A percentile compares a stretch with the other conserved stretches of the same genome.
These are phyloP conservation scores for Drosophila fungiperda DNA, from an alignment of 2,888 invertebrate genomes.

Conservation along the genomic window DNA sequence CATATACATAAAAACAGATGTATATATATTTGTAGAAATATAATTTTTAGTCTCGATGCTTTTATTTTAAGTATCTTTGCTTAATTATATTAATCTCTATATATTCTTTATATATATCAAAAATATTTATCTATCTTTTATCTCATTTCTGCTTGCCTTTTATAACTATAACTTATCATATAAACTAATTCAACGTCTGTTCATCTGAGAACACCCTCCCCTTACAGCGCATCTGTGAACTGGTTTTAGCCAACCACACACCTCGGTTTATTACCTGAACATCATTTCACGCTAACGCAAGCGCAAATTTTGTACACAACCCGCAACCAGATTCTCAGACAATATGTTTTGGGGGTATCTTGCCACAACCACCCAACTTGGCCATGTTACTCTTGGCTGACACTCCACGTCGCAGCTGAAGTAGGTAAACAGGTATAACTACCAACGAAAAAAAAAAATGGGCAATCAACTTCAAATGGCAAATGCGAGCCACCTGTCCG, in stretches of 20 bases:
- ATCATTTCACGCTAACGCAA: constrained; percentile 80
- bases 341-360: constrained; percentile 14
- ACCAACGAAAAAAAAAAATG: constrained; percentile 59
- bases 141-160: background rate
- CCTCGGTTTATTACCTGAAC: constrained; percentile 69
- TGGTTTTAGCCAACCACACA: constrained; percentile 25
- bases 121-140: background rate
- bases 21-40: background rate
- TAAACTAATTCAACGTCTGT: background rate
- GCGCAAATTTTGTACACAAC: constrained; percentile 73
- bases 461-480: constrained; percentile 78
- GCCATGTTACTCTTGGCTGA: constrained; percentile 11
- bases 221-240: constrained; percentile 38
- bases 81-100: background rate
- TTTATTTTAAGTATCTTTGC: background rate
- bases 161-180: background rate
- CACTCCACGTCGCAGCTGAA: constrained; percentile 28
- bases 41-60: background rate
- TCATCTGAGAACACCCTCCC: background rate
- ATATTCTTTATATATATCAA: background rate
- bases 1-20: accelerated
- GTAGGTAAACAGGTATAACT: constrained; percentile 75
- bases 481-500: constrained; percentile 56
- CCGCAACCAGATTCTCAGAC: constrained; percentile 64
- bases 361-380: background rate